Base-by-base conservation (phyloP, 1,140 invertebrate genomes). In the Ephestia elutella region DNA sequence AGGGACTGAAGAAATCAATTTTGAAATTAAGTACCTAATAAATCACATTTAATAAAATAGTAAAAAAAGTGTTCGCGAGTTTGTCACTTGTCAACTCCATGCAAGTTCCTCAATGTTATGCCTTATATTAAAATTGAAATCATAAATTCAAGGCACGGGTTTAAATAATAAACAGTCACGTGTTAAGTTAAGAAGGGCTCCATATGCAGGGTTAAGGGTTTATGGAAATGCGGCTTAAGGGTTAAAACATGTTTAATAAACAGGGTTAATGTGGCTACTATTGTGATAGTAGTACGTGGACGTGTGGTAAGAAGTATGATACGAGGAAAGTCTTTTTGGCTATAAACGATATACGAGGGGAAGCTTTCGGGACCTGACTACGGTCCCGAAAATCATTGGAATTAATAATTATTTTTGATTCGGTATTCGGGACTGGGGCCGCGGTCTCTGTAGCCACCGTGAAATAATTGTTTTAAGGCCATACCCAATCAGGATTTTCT, bases 131-230 rank as follows among this genome's bases (percentile, higher is more conserved):
- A 54, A 59, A 59, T 60, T 48, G 44, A 55, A 60, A 56, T 56
- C 44, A 49, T 60, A 56, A 60, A 60, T 60, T 60, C 53, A 54
- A 51, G 51, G 32, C 44, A 55, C 21, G 53, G 53, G 51, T 54
- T 49, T 59, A 54, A 54, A 59, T 59, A 59, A 59, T 54, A 59
- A 48, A 54, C 58, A 38, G 20, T 44, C 38, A 44, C 38, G 15
- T 17, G 38, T 20, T 53, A 50, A 38, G 19, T 38, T 10, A 53
- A 53, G 50, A 53, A 44, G 50, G 20, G 20, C 21, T 25, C 19
- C 50, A 25, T 53, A 53, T 53, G 50, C 21, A 15, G 38, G 38
- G 38, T 44, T 44, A 15, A 44, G n/a, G 38, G 38, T 44, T 44
- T 44, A 44, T 44, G 38, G 5, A 44, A 44, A 44, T 44, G 38